Evolutionary conservation across 2,113 vertebrate genomes (phyloP), one percentile per base, ranked within the genome.

Genomic region (Bungarus multicinctus): DNA sequence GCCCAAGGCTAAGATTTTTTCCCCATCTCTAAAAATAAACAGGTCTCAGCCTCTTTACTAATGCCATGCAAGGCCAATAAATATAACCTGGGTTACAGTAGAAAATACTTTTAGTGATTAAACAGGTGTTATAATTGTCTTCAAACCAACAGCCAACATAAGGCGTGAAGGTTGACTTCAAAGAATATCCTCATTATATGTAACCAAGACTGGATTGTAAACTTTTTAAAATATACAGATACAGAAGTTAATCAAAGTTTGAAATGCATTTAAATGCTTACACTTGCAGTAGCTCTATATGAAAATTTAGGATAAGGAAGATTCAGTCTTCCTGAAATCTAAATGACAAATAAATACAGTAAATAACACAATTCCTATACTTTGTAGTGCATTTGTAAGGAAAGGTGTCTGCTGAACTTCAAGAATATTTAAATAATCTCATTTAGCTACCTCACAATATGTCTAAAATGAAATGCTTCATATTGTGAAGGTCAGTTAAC

Each of bases 41-140:
- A 96, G 94, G 95, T 92, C 27, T 95, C 94, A 95, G 94, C 93
- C 85, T 90, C 88, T 96, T 95, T 69, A 74, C 54, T 27, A 93
- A 94, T 96, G 93, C 86, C 92, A 93, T 88, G 96, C 94, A 97
- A 97, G 94, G 95, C 91, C 96, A 97, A 97, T 95, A 95, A 95
- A 95, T 94, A 97, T 96, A 96, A 95, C 95, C 96, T 94, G 96
- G 94, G 92, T 94, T 96, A 95, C 96, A 96, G 95, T 95, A 96
- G 94, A 94, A 97, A 96, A 94, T 94, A 94, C 96, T 94, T 94
- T 88, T 30, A 88, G 94, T 97, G 96, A 97, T 93, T 96, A 96
- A 97, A 91, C 95, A 96, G 95, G 95, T 96, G 95, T 96, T 94
- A 96, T 90, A 87, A 94, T 95, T 96, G 94, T 91, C 94, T 94